Evolutionary conservation across 2,797 vertebrate species (phyloP).

Genomic region (Lepus townsendii): DNA sequence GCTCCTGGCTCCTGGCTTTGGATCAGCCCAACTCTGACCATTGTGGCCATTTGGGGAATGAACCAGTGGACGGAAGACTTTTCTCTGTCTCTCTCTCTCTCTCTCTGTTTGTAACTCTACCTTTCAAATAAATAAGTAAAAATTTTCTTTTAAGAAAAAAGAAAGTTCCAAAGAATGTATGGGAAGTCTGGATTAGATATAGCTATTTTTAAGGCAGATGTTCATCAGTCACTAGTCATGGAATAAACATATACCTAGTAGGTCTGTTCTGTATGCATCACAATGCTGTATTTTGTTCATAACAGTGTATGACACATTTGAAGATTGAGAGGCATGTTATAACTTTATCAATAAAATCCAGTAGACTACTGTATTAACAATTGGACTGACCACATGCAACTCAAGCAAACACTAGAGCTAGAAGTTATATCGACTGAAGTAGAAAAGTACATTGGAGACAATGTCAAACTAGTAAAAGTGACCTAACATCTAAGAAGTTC

Average conservation of each 20-base stretch:
- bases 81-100: no score
- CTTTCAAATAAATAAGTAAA: no score
- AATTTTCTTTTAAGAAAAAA: neutral
- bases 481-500: neutral
- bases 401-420: neutral
- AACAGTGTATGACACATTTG: neutral
- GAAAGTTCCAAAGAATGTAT: neutral
- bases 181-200: neutral
- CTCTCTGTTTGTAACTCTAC: no score
- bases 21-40: no score
- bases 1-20: no score
- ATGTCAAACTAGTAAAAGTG: neutral
- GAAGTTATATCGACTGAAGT: neutral
- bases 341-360: neutral
- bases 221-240: neutral
- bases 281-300: neutral
- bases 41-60: no score
- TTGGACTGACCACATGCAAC: neutral
- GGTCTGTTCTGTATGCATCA: neutral
- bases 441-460: slow-evolving; percentile 1
- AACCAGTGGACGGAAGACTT: no score
- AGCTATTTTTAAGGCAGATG: neutral
- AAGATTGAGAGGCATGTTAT: neutral
- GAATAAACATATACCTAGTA: neutral
- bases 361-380: neutral